Conservation (phyloP, 1,140 invertebrate species). For the Papilio xuthus region DNA sequence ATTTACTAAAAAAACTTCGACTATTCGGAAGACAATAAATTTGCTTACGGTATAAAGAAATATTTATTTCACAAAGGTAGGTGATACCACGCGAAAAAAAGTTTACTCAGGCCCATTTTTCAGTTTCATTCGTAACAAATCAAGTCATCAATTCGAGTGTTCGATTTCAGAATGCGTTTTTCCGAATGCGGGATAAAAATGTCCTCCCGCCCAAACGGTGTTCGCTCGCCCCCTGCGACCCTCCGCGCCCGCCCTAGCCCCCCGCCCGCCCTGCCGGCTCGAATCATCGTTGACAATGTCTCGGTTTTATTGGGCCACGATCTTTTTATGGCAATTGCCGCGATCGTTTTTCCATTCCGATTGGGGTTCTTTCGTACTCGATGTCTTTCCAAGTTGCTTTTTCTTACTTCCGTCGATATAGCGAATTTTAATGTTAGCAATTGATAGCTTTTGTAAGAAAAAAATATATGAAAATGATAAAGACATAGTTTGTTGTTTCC, state of each 20-base stretch:
- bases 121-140: constrained; percentile 49
- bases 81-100: constrained; percentile 13
- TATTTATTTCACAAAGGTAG: neutral
- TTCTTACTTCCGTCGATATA: constrained; percentile 43
- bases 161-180: constrained; percentile 53
- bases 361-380: constrained; percentile 53
- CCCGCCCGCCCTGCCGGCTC: constrained; percentile 46
- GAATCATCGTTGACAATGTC: constrained; percentile 75
- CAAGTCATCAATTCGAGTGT: constrained; percentile 63
- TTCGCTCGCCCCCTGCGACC: constrained; percentile 44
- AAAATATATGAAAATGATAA: too few species aligned
- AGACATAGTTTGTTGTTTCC: too few species aligned
- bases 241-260: constrained; percentile 35
- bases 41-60: neutral
- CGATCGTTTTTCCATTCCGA: constrained; percentile 70
- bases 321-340: constrained; percentile 76
- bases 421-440: constrained; percentile 47
- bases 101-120: constrained; percentile 28
- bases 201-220: constrained; percentile 76
- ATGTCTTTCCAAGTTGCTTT: constrained; percentile 44
- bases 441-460: neutral
- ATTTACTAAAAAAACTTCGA: neutral
- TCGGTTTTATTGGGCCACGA: constrained; percentile 73
- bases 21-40: neutral
- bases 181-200: constrained; percentile 64